A percentile compares a stretch with the other conserved stretches of the same genome.
Conservation (phyloP, 1,140 invertebrate genomes). For the Diuraphis noxia region DNA sequence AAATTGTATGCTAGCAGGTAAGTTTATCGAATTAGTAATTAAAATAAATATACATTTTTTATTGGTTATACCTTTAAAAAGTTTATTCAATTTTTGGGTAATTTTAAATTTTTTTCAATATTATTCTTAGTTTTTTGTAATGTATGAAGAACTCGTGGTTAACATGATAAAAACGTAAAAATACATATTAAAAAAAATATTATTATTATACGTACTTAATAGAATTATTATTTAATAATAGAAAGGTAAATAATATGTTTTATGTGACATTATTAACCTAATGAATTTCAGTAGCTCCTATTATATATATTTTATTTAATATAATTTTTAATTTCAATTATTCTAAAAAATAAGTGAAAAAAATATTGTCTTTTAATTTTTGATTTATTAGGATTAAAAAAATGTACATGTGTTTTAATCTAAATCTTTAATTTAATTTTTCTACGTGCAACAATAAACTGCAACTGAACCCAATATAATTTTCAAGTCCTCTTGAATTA, state of each 20-base stretch:
- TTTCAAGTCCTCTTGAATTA: neutral
- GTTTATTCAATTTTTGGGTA: too few relatives aligned
- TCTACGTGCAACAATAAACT: neutral
- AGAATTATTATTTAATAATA: neutral
- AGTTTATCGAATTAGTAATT: neutral
- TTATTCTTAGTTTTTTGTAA: too few relatives aligned
- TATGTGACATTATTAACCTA: neutral
- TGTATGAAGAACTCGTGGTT: too few relatives aligned
- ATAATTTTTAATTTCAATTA: neutral
- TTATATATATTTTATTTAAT: neutral
- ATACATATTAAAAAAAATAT: too few relatives aligned
- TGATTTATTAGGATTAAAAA: neutral
- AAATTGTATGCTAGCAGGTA: neutral
- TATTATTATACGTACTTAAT: too few relatives aligned
- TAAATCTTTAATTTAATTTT: too few relatives aligned
- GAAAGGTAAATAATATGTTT: neutral
- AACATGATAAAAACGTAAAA: too few relatives aligned
- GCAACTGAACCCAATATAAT: rapidly evolving
- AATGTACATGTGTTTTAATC: too few relatives aligned
- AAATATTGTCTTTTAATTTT: neutral
- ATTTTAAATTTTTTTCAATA: too few relatives aligned
- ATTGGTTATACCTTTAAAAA: too few relatives aligned
- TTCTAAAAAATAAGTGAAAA: neutral
- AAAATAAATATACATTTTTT: neutral
- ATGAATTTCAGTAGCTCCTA: neutral